Percentiles rank a stretch among this genome's conserved stretches.
These are phyloP conservation scores for Cryptops parisi DNA, from an alignment of 2,888 invertebrate species.

Conservation along the genomic window DNA sequence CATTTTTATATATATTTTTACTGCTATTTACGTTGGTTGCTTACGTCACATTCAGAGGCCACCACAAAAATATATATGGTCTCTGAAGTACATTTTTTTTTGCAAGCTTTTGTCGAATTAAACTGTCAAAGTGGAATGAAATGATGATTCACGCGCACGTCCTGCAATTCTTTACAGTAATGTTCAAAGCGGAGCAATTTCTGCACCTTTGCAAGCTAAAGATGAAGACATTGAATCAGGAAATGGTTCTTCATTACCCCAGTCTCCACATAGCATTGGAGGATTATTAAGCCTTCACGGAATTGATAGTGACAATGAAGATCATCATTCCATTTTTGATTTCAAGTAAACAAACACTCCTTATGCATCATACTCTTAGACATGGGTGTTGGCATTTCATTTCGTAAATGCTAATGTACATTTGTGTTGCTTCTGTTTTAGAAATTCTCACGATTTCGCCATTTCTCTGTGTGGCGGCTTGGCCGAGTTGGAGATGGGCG, in stretches of 20 bases:
- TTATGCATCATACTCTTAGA: background rate
- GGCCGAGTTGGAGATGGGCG: slow-evolving; percentile 35
- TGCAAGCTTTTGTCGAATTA: slow-evolving; percentile 20
- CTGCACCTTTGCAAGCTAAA: slow-evolving; percentile 27
- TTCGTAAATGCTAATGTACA: no score
- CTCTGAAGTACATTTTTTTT: no score
- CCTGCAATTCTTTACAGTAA: background rate
- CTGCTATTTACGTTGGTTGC: no score
- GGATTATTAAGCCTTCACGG: slow-evolving; percentile 50
- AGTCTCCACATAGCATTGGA: slow-evolving; percentile 80
- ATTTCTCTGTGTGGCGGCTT: slow-evolving; percentile 63
- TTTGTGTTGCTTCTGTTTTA: slow-evolving; percentile 10
- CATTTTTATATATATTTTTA: no score
- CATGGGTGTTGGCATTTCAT: background rate
- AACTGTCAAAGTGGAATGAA: slow-evolving; percentile 14
- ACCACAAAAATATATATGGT: no score
- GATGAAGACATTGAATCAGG: slow-evolving; percentile 94
- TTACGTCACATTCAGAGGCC: no score
- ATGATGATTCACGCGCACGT: background rate
- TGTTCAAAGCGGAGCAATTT: slow-evolving; percentile 1
- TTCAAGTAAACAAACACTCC: slow-evolving; percentile 25
- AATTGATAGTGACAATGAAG: slow-evolving; percentile 73
- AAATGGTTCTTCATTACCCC: slow-evolving; percentile 86
- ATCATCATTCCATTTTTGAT: slow-evolving; percentile 39
- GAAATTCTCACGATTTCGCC: slow-evolving; percentile 43